phyloP scores from a whole-genome alignment of 2,113 vertebrate genomes.

The Arvicanthis niloticus region DNA sequence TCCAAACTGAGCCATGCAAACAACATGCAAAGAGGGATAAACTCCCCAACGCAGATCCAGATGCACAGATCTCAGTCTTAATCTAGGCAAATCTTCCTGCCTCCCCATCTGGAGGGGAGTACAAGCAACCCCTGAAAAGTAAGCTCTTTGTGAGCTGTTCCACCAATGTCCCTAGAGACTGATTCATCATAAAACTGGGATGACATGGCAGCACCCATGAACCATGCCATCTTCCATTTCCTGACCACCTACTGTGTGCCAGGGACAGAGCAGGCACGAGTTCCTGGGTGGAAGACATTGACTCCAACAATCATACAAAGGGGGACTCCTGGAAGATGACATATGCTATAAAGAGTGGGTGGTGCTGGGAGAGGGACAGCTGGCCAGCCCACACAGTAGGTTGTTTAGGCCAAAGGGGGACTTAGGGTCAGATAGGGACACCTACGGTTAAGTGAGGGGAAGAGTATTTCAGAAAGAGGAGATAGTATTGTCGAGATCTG shows the following conservation, averaged over 20 bases:
- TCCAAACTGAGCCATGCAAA: constrained; percentile 66
- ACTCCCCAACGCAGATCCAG: neutral
- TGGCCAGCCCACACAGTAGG: neutral
- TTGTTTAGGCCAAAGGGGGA: neutral
- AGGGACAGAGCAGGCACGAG: neutral
- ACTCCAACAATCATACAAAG: neutral
- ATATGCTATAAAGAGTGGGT: neutral
- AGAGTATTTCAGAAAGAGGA: neutral
- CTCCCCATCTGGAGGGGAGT: neutral
- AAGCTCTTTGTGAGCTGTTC: neutral
- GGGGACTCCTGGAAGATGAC: no score
- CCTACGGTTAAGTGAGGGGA: neutral
- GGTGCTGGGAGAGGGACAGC: neutral
- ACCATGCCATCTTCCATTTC: neutral
- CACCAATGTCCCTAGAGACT: neutral
- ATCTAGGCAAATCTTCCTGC: neutral
- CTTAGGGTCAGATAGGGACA: neutral
- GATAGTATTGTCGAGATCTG: neutral
- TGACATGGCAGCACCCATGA: rapidly evolving
- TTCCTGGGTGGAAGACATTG: neutral
- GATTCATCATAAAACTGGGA: no score
- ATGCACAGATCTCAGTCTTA: rapidly evolving
- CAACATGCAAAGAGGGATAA: constrained; percentile 44
- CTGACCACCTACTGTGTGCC: neutral
- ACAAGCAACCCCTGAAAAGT: rapidly evolving